phyloP scores from a whole-genome alignment of 1,140 invertebrate species.

The Bombus soroeensis region DNA sequence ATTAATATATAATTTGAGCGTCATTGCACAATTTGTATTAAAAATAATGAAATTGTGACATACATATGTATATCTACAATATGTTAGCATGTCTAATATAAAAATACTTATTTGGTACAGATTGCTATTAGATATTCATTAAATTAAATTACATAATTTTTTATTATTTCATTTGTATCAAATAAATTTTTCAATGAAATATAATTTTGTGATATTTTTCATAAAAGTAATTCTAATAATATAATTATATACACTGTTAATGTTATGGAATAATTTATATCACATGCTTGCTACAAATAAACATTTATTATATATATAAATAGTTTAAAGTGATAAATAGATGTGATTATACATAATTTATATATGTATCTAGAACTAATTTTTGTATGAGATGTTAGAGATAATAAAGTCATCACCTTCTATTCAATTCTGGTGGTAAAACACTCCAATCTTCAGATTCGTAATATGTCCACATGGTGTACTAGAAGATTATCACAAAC shows the following conservation, averaged over 20 bases:
- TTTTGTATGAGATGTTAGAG: background rate
- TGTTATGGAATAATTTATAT: background rate
- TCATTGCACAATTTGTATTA: conserved; percentile 52
- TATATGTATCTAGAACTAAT: background rate
- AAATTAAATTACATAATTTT: background rate
- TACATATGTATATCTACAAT: background rate
- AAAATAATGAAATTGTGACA: conserved; percentile 23
- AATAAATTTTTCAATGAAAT: background rate
- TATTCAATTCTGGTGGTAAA: conserved; percentile 90
- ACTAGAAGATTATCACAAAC: conserved; percentile 44
- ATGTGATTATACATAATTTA: background rate
- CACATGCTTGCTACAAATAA: background rate
- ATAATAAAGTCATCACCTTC: conserved; percentile 84
- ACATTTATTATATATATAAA: background rate
- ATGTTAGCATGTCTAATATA: background rate
- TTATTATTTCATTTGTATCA: background rate
- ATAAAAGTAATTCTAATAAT: background rate
- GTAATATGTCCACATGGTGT: conserved; percentile 87
- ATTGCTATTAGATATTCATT: background rate
- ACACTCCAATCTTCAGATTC: conserved; percentile 91
- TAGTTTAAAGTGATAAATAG: background rate
- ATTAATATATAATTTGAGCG: conserved; percentile 7
- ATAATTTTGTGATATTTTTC: background rate
- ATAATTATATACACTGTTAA: background rate
- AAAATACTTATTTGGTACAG: background rate